Conservation (phyloP, 2,888 invertebrate species). For the Chironomus riparius region DNA sequence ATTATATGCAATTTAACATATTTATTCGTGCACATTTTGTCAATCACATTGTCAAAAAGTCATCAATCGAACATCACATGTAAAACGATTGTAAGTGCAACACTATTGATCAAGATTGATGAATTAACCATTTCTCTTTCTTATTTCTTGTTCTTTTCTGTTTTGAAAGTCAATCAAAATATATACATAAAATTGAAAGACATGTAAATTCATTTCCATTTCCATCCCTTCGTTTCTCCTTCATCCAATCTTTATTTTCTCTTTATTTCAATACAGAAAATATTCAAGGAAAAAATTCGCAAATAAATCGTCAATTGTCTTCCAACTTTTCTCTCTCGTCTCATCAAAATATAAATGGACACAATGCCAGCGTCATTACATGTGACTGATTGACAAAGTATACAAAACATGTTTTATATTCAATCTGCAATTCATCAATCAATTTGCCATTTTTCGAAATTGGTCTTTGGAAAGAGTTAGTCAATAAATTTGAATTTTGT, state of each 20-base stretch:
- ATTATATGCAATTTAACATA: slow-evolving; percentile 6
- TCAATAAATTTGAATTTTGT: slow-evolving; percentile 12
- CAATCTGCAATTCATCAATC: slow-evolving; percentile 21
- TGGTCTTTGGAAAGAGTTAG: background rate
- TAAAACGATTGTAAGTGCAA: background rate
- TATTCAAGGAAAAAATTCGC: slow-evolving; percentile 8
- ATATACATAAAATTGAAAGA: slow-evolving; percentile 17
- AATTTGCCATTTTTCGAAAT: background rate
- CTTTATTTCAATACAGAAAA: no score
- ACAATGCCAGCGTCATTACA: background rate
- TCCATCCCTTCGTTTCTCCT: background rate
- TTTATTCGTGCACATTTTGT: background rate
- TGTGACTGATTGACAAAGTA: slow-evolving; percentile 18
- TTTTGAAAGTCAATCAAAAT: slow-evolving; percentile 1
- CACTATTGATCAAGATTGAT: slow-evolving; percentile 7
- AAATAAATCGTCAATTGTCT: slow-evolving; percentile 25
- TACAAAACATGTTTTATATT: background rate
- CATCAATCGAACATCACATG: slow-evolving; percentile 16
- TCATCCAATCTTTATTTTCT: no score
- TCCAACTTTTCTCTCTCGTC: background rate
- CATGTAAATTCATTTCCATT: slow-evolving; percentile 17
- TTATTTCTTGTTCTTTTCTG: no score
- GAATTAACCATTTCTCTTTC: background rate
- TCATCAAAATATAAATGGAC: background rate
- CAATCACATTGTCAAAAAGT: slow-evolving; percentile 15